phyloP scores from a whole-genome alignment of 2,797 vertebrate species.

The Arvicola amphibius region DNA sequence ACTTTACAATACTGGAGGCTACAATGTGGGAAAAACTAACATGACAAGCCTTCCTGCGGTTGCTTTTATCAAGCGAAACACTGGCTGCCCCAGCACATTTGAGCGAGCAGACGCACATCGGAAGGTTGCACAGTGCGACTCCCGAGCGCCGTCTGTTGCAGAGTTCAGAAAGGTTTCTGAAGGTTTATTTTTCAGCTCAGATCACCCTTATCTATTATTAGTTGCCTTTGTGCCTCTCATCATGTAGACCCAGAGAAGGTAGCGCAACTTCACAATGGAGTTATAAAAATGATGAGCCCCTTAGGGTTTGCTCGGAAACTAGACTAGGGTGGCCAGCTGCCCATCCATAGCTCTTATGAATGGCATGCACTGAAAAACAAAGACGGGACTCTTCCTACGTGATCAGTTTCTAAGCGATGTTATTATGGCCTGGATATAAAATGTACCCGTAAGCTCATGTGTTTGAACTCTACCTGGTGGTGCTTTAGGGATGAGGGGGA shows the following conservation, averaged over 20 bases:
- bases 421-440: background rate
- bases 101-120: background rate
- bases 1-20: background rate
- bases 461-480: background rate
- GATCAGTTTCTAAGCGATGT: background rate
- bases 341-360: background rate
- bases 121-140: background rate
- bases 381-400: background rate
- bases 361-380: background rate
- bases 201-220: background rate
- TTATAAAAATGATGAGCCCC: background rate
- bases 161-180: slow-evolving; percentile 8
- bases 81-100: background rate
- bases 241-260: background rate
- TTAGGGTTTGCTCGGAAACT: background rate
- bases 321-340: background rate
- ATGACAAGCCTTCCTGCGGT: background rate
- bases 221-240: background rate
- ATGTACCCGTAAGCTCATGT: background rate
- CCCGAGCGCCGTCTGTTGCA: background rate
- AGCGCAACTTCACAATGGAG: background rate
- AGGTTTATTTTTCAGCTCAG: slow-evolving; percentile 9
- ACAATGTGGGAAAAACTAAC: background rate
- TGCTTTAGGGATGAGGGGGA: background rate
- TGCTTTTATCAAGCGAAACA: background rate